Evolutionary conservation across 2,797 vertebrate genomes (phyloP).

Genomic region (Telmatherina bonti): DNA sequence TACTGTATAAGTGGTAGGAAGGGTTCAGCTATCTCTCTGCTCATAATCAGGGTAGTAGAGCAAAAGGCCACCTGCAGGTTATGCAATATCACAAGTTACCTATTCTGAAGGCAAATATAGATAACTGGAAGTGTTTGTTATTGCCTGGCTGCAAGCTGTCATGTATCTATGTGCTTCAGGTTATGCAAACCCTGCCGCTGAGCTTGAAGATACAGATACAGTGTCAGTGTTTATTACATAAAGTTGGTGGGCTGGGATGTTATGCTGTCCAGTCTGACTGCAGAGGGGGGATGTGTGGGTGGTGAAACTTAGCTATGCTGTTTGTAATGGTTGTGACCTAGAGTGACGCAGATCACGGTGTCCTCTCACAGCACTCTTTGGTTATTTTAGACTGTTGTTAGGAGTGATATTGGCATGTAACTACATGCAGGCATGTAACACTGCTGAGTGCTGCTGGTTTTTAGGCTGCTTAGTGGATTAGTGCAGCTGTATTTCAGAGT

Average conservation of each 20-base stretch:
- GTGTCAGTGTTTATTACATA: slow-evolving; percentile 52
- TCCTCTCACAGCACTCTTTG: slow-evolving; percentile 41
- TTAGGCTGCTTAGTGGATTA: slow-evolving; percentile 66
- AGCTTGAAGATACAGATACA: not conserved
- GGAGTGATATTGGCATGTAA: slow-evolving; percentile 18
- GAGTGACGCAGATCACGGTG: slow-evolving; percentile 43
- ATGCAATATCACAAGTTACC: slow-evolving; percentile 9
- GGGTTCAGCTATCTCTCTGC: slow-evolving; percentile 18
- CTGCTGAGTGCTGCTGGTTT: slow-evolving; percentile 40
- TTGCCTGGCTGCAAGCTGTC: not conserved
- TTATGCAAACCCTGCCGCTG: slow-evolving; percentile 36
- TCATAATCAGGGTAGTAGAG: slow-evolving; percentile 37
- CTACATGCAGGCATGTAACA: slow-evolving; percentile 12
- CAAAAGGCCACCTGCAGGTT: slow-evolving; percentile 23
- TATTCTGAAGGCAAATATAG: slow-evolving; percentile 7
- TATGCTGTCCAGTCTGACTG: slow-evolving; percentile 31
- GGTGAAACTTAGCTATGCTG: slow-evolving; percentile 38
- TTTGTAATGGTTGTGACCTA: slow-evolving; percentile 38
- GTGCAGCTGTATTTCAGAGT: slow-evolving; percentile 25
- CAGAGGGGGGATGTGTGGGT: slow-evolving; percentile 29
- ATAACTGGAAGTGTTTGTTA: slow-evolving; percentile 8
- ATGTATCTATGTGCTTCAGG: slow-evolving; percentile 1
- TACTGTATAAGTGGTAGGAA: slow-evolving; percentile 6
- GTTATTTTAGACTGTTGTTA: slow-evolving; percentile 61
- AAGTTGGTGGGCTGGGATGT: slow-evolving; percentile 57